Percentiles rank a stretch among this genome's conserved stretches.
phyloP scores from a whole-genome alignment of 2,113 vertebrate species.

The Anhinga anhinga region DNA sequence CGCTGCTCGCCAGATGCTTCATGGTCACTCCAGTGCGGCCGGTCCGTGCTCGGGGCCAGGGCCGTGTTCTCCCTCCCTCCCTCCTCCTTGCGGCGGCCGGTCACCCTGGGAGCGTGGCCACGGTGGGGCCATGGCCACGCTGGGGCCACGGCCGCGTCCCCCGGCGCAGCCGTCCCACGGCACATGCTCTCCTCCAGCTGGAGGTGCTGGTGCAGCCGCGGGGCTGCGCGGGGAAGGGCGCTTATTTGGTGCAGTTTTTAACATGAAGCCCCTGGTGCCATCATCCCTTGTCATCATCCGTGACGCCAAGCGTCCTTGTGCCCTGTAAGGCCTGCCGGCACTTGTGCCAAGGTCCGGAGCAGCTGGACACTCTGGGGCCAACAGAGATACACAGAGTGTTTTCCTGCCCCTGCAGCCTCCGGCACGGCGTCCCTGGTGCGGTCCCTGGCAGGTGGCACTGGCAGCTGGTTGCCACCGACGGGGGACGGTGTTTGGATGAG shows the following conservation, averaged over 20 bases:
- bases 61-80: not conserved
- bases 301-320: not conserved
- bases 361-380: accelerated
- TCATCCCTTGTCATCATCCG: not conserved
- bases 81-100: accelerated
- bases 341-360: not conserved
- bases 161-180: not conserved
- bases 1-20: not conserved
- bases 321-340: not conserved
- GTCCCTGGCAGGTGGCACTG: not conserved
- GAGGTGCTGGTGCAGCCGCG: not conserved
- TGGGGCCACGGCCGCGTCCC: accelerated
- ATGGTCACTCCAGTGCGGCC: not conserved
- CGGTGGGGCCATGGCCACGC: not conserved
- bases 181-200: not conserved
- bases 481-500: not conserved
- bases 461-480: not conserved
- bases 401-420: not conserved
- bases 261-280: accelerated
- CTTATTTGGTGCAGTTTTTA: not conserved
- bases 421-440: accelerated
- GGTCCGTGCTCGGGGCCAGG: not conserved
- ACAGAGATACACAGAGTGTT: accelerated
- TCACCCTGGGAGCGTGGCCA: not conserved
- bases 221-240: not conserved